Conservation (phyloP, 1,140 invertebrate species). For the silkworm (Bombyx mori) region ASM3026992v2 NC_085112.1:3955501-3956000, state of each 20-base stretch:
- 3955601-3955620: conserved; percentile 21
- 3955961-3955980: conserved; percentile 13
- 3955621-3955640: no score
- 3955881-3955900: conserved; percentile 25
- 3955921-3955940: conserved; percentile 46
- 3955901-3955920: conserved; percentile 31
- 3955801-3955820: conserved; percentile 25
- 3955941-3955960: conserved; percentile 27
- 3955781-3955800: conserved; percentile 7
- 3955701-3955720: no score
- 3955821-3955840: conserved; percentile 46
- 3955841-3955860: conserved; percentile 35
- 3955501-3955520: conserved; percentile 11
- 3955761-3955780: no score
- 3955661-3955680: no score
- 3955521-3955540: conserved; percentile 16
- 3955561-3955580: conserved; percentile 9
- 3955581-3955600: conserved; percentile 37
- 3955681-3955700: no score
- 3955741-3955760: no score
- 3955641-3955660: no score
- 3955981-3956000: conserved; percentile 16
- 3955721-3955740: no score
- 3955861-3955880: conserved; percentile 24
- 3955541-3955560: conserved; percentile 14